These are phyloP conservation scores for Ophioninae sp. DNA, from an alignment of 2,888 invertebrate species.

Conservation along the genomic window DNA sequence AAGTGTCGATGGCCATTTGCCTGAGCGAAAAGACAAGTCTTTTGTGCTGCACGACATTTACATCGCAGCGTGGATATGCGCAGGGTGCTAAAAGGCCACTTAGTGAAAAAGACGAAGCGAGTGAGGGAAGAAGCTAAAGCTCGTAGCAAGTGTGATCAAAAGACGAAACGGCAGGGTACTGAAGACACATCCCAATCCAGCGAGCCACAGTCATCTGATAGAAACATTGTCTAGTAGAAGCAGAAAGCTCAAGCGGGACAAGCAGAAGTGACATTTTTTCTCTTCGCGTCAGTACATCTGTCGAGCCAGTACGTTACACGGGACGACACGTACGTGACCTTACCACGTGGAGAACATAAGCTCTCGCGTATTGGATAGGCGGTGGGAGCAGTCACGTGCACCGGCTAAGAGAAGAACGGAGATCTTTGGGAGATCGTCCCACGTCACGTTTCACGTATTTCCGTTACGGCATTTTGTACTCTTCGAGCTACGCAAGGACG, in stretches of 20 bases:
- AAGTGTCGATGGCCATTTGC: background rate
- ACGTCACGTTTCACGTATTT: slow-evolving; percentile 60
- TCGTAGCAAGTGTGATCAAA: slow-evolving; percentile 55
- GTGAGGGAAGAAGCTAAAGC: background rate
- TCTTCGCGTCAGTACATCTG: slow-evolving; percentile 47
- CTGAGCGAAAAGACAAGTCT: background rate
- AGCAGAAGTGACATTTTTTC: slow-evolving; percentile 49
- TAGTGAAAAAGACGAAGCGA: background rate
- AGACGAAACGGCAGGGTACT: slow-evolving; percentile 45
- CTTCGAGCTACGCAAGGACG: slow-evolving; percentile 21
- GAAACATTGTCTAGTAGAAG: slow-evolving; percentile 27
- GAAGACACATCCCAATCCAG: slow-evolving; percentile 27
- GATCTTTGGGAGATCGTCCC: slow-evolving; percentile 47
- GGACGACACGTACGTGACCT: slow-evolving; percentile 52
- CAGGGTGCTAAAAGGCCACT: background rate
- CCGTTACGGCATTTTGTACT: slow-evolving; percentile 56
- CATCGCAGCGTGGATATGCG: background rate
- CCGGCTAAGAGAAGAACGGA: slow-evolving; percentile 36
- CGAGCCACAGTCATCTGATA: slow-evolving; percentile 29
- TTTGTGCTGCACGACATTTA: background rate
- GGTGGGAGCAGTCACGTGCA: slow-evolving; percentile 15
- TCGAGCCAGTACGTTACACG: slow-evolving; percentile 28
- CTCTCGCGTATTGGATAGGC: slow-evolving; percentile 29
- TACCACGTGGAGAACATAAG: slow-evolving; percentile 38
- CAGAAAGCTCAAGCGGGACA: slow-evolving; percentile 42